Conservation (phyloP, 2,113 vertebrate genomes). For the Hydrolagus affinis region DNA sequence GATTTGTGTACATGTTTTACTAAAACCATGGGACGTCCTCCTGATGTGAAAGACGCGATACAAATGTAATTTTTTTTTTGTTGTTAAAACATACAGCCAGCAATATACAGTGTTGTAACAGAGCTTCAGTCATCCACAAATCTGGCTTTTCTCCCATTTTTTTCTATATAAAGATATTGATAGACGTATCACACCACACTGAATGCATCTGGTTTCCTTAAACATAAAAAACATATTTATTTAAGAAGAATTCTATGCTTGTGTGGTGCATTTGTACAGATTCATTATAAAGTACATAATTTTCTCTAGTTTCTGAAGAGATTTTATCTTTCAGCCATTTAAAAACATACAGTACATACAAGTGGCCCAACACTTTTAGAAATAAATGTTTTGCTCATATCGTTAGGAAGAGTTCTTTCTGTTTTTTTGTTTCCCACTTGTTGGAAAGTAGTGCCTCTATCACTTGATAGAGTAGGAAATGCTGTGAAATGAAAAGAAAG, state of each 20-base stretch:
- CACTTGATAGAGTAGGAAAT: conserved; percentile 63
- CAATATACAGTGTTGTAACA: background rate
- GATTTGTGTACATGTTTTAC: too few species aligned
- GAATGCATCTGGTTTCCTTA: too few species aligned
- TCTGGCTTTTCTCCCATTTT: background rate
- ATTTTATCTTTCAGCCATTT: background rate
- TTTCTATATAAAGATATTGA: background rate
- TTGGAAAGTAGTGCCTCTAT: conserved; percentile 56
- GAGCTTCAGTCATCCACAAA: background rate
- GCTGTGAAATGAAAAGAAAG: conserved; percentile 55
- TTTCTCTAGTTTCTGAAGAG: background rate
- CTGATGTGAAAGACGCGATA: too few species aligned
- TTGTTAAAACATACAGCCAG: too few species aligned
- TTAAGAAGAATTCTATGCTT: background rate
- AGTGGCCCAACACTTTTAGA: background rate
- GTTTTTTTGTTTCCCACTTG: conserved; percentile 50
- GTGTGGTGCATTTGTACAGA: background rate
- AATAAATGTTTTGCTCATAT: background rate
- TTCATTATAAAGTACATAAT: background rate
- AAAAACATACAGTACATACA: background rate
- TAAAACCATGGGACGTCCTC: too few species aligned
- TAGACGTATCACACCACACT: background rate
- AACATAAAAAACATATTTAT: background rate
- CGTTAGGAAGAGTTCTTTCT: background rate
- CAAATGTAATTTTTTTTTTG: too few species aligned